phyloP scores from a whole-genome alignment of 1,140 invertebrate species.

The Drosophila parabipectinata region DNA sequence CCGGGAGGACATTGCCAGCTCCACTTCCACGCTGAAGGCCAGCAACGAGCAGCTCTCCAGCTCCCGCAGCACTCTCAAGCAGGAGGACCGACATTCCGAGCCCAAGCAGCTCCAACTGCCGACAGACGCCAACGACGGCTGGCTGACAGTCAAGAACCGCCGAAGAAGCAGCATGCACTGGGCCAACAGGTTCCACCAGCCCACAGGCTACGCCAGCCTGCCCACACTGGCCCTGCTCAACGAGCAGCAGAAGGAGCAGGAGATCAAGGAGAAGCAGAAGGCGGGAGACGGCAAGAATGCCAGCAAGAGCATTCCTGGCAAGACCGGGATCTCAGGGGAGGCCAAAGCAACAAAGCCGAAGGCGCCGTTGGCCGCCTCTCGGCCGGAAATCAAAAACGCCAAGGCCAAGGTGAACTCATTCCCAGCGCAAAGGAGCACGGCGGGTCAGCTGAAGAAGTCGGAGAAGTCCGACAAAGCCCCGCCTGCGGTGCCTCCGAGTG shows the following conservation, averaged over 20 bases:
- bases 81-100: conserved; percentile 69
- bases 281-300: background rate
- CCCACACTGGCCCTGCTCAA: conserved; percentile 86
- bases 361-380: conserved; percentile 28
- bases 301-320: conserved; percentile 17
- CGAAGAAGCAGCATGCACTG: conserved; percentile 86
- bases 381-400: conserved; percentile 83
- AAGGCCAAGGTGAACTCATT: conserved; percentile 82
- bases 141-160: conserved; percentile 88
- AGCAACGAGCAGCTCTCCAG: conserved; percentile 73
- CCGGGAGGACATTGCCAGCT: conserved; percentile 76
- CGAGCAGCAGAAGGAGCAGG: conserved; percentile 79
- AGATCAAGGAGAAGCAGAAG: conserved; percentile 28
- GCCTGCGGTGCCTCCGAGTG: background rate
- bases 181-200: conserved; percentile 88
- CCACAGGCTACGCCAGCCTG: conserved; percentile 88
- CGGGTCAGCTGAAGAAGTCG: conserved; percentile 23
- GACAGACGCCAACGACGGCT: conserved; percentile 86
- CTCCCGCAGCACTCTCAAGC: conserved; percentile 49
- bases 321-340: conserved; percentile 33
- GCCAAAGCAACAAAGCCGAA: conserved; percentile 30
- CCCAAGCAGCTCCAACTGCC: conserved; percentile 84
- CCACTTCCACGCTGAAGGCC: conserved; percentile 78
- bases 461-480: conserved; percentile 22
- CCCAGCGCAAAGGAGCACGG: conserved; percentile 45